Evolutionary conservation across 2,797 vertebrate species (phyloP).

Genomic region (Ctenosaura bakeri): DNA sequence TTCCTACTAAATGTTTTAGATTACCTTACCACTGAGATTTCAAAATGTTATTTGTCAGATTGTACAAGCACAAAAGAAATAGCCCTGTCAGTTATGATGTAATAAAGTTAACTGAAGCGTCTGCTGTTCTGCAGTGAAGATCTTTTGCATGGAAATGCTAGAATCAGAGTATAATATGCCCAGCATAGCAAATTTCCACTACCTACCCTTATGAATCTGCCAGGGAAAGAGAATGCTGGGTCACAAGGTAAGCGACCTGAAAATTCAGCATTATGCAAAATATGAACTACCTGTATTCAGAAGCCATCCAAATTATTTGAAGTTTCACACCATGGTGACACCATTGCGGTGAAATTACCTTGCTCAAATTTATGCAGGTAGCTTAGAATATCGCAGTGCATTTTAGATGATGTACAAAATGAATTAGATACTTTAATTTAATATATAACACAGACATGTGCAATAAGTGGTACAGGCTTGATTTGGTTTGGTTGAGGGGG

Average conservation of each 20-base stretch:
- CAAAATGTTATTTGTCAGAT: constrained; percentile 29
- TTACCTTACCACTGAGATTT: background rate
- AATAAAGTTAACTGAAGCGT: constrained; percentile 36
- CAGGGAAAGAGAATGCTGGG: constrained; percentile 56
- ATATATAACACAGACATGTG: background rate
- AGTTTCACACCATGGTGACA: constrained; percentile 55
- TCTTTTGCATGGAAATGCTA: constrained; percentile 34
- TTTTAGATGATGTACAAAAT: constrained; percentile 40
- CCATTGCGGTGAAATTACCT: background rate
- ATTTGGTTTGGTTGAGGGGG: constrained; percentile 42
- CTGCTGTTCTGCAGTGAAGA: constrained; percentile 42
- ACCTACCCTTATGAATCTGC: constrained; percentile 38
- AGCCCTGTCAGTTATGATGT: constrained; percentile 7
- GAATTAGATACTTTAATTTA: constrained; percentile 43
- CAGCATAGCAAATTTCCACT: constrained; percentile 32
- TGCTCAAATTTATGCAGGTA: constrained; percentile 53
- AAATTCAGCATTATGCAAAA: constrained; percentile 77
- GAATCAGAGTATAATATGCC: background rate
- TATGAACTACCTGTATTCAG: constrained; percentile 28
- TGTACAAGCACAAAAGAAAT: constrained; percentile 44
- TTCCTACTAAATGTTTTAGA: constrained; percentile 44
- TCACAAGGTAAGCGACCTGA: constrained; percentile 72
- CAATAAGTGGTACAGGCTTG: constrained; percentile 18
- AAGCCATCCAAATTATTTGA: constrained; percentile 66
- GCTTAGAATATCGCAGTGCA: constrained; percentile 40